These are phyloP conservation scores for Sanderia malayensis DNA, from an alignment of 30 jellyfish, hydroid and myxozoan genomes.

Conservation along the genomic window DNA sequence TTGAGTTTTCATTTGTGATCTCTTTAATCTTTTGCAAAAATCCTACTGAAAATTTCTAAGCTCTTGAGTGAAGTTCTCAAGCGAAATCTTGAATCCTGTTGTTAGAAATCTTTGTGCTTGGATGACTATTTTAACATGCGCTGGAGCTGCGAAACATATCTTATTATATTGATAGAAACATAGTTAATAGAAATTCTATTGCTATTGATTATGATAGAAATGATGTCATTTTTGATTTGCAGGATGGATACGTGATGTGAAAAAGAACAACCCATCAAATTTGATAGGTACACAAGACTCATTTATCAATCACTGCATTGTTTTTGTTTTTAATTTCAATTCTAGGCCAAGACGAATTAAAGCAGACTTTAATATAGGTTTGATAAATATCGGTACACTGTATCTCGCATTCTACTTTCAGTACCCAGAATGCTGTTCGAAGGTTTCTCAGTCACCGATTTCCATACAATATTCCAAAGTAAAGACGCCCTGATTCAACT, in stretches of 20 bases:
- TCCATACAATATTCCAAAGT: conserved; percentile 58
- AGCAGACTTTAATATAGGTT: not conserved
- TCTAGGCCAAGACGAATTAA: not conserved
- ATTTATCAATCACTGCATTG: not conserved
- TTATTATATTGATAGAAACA: not conserved
- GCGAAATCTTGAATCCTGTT: not conserved
- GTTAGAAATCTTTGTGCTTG: not conserved
- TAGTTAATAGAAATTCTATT: too few relatives aligned
- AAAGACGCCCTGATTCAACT: conserved; percentile 60
- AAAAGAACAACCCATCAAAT: conserved; percentile 15
- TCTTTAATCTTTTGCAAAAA: not conserved
- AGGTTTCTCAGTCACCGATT: conserved; percentile 75
- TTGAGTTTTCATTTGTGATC: too few relatives aligned
- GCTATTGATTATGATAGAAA: not conserved
- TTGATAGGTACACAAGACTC: not conserved
- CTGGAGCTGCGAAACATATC: not conserved
- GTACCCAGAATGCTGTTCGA: conserved; percentile 89
- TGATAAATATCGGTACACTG: not conserved
- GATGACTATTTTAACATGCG: not conserved
- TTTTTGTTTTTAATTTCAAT: too few relatives aligned
- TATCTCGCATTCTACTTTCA: not conserved
- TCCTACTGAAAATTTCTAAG: not conserved
- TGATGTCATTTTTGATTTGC: not conserved
- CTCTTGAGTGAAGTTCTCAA: not conserved
- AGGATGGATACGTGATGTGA: conserved; percentile 64